Conservation (phyloP, 2,888 invertebrate species). For the Platerodrilus igneus region DNA sequence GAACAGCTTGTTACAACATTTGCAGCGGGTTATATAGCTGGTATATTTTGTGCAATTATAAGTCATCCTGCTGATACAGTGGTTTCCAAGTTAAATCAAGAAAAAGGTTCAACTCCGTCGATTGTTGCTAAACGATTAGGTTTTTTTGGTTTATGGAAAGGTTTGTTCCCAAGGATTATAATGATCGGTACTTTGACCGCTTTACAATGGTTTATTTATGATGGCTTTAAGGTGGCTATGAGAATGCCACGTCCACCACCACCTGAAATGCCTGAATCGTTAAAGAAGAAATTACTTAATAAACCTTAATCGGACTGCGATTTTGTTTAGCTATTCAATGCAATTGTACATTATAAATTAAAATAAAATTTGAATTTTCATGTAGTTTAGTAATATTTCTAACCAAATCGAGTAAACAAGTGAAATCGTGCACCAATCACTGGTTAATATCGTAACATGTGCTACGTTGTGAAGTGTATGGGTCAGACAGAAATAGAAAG, state of each 20-base stretch:
- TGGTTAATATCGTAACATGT: no score
- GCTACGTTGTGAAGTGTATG: no score
- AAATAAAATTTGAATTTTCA: no score
- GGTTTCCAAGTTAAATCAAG: constrained; percentile 96
- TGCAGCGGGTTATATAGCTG: constrained; percentile 95
- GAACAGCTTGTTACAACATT: constrained; percentile 96
- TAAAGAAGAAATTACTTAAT: no score
- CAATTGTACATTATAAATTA: no score
- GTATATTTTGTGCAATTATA: constrained; percentile 98
- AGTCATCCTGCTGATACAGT: constrained; percentile 98
- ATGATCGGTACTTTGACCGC: constrained; percentile 98
- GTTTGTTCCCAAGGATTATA: constrained; percentile 85
- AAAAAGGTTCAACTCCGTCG: constrained; percentile 69
- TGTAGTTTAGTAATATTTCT: no score
- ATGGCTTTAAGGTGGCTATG: constrained; percentile 77
- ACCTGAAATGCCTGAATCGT: constrained; percentile 88
- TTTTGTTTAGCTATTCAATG: no score
- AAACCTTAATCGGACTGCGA: no score
- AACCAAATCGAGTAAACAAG: no score
- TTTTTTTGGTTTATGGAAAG: constrained; percentile 77
- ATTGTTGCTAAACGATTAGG: constrained; percentile 76
- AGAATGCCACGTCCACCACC: constrained; percentile 88
- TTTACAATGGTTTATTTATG: constrained; percentile 96
- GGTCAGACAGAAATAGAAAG: no score
- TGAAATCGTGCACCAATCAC: no score